phyloP scores from a whole-genome alignment of 2,113 vertebrate species.

The Lanius ludovicianus region DNA sequence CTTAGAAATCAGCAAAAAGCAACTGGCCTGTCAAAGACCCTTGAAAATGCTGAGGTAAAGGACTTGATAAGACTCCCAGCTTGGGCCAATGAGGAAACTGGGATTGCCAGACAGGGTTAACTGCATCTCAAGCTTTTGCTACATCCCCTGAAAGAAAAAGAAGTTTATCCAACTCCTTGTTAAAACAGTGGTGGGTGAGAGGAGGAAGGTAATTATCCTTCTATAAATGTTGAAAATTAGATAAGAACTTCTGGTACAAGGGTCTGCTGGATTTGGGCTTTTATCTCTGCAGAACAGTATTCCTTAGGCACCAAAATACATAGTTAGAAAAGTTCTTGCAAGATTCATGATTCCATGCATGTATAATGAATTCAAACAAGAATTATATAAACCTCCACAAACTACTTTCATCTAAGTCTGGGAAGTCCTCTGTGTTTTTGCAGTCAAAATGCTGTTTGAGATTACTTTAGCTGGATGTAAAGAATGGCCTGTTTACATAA shows the following conservation, averaged over 20 bases:
- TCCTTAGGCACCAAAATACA: slow-evolving; percentile 55
- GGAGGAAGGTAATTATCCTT: slow-evolving; percentile 45
- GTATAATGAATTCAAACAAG: slow-evolving; percentile 61
- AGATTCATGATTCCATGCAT: slow-evolving; percentile 62
- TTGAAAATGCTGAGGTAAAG: background rate
- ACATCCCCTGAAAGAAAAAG: background rate
- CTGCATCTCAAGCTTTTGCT: background rate
- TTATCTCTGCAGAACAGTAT: slow-evolving; percentile 52
- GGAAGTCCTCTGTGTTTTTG: slow-evolving; percentile 54
- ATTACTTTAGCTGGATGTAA: slow-evolving; percentile 10
- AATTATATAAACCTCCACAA: slow-evolving; percentile 55
- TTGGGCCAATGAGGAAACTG: background rate
- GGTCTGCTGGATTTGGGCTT: slow-evolving; percentile 38
- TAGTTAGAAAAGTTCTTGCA: slow-evolving; percentile 59
- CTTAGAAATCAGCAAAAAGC: background rate
- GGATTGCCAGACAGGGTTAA: background rate
- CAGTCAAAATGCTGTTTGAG: slow-evolving; percentile 13
- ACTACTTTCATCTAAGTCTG: slow-evolving; percentile 51
- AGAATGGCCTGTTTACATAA: slow-evolving; percentile 14
- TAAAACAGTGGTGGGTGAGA: slow-evolving; percentile 1
- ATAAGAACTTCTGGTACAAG: slow-evolving; percentile 39
- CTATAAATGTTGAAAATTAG: slow-evolving; percentile 60
- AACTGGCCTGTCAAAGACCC: background rate
- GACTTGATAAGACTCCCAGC: background rate
- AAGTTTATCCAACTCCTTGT: slow-evolving; percentile 2